Conservation (phyloP, 2,888 invertebrate species). For the Nymphalis polychloros region DNA sequence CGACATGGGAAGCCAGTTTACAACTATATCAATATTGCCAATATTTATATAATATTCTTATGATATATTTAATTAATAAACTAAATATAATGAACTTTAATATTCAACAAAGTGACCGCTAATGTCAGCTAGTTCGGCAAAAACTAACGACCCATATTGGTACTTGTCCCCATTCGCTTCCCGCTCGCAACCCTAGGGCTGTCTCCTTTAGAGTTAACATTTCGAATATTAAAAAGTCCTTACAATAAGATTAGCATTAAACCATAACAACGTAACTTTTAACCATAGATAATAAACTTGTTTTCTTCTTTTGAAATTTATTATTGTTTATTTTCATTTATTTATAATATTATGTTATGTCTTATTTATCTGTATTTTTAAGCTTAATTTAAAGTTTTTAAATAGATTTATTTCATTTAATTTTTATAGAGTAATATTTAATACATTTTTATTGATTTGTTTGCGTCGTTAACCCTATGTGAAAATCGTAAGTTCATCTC, state of each 20-base stretch:
- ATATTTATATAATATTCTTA: background rate
- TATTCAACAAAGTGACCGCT: slow-evolving; percentile 35
- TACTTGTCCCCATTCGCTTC: slow-evolving; percentile 22
- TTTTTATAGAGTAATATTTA: background rate
- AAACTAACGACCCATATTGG: slow-evolving; percentile 33
- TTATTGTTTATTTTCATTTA: no score
- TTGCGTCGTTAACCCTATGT: slow-evolving; percentile 21
- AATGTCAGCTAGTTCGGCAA: slow-evolving; percentile 24
- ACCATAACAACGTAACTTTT: no score
- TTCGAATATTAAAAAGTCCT: no score
- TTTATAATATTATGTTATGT: no score
- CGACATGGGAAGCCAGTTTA: no score
- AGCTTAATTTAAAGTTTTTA: background rate
- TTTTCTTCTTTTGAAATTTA: no score
- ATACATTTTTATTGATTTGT: background rate
- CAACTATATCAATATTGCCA: no score
- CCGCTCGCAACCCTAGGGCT: slow-evolving; percentile 23
- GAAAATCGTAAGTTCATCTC: slow-evolving; percentile 28
- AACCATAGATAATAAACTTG: no score
- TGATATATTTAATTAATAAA: background rate
- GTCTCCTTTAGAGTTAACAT: background rate
- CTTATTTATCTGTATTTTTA: no score
- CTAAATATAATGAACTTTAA: slow-evolving; percentile 14
- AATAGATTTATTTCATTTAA: no score
- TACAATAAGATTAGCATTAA: no score